phyloP scores from a whole-genome alignment of 1,140 invertebrate species.

The Gonatopus flavifemur region DNA sequence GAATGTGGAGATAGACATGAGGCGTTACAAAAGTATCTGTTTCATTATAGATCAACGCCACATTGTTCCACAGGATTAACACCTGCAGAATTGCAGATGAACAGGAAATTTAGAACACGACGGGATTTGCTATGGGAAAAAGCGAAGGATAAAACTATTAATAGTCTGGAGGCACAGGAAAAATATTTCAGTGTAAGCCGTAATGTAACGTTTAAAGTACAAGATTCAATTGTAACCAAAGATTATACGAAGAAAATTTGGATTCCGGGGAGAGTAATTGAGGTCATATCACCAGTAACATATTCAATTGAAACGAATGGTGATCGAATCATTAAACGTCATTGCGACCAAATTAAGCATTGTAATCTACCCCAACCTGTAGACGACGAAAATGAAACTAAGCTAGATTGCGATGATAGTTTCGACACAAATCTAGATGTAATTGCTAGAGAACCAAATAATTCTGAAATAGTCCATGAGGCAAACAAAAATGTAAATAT shows the following conservation, averaged over 20 bases:
- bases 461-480: too few species aligned
- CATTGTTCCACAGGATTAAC: too few species aligned
- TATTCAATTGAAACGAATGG: conserved; percentile 22
- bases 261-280: conserved; percentile 15
- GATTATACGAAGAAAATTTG: conserved; percentile 23
- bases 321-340: conserved; percentile 20
- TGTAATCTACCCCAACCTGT: background rate
- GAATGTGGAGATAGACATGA: too few species aligned
- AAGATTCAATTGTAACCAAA: conserved; percentile 19
- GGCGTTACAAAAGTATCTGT: too few species aligned
- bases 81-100: conserved; percentile 16
- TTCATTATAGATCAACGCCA: conserved; percentile 12
- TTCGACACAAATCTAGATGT: too few species aligned
- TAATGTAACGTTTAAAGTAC: conserved; percentile 8
- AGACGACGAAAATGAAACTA: too few species aligned
- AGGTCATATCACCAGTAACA: conserved; percentile 17
- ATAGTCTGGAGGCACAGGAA: conserved; percentile 16
- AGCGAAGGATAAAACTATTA: conserved; percentile 5
- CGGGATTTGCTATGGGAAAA: conserved; percentile 14
- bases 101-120: conserved; percentile 14
- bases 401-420: too few species aligned
- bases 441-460: too few species aligned
- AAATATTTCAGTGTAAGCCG: conserved; percentile 19
- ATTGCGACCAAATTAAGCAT: conserved; percentile 21
- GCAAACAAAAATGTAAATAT: too few species aligned